Evolutionary conservation across 2,888 invertebrate genomes (phyloP).

Genomic region (Choristoneura rosaceana): DNA sequence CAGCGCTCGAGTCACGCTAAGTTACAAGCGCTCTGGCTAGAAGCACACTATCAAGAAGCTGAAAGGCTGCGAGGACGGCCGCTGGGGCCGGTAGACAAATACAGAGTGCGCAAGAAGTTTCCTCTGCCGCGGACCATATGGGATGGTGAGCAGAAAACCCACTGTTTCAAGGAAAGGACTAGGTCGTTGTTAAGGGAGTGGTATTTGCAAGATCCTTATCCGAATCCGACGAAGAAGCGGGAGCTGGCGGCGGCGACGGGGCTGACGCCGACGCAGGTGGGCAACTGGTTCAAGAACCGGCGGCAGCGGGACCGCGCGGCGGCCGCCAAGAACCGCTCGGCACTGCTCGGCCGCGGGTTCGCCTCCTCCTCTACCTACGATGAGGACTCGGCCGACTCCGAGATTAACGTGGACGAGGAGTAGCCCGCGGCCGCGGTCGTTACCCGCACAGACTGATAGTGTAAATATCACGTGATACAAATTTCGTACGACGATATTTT

Average conservation of each 20-base stretch:
- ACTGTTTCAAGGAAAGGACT: constrained; percentile 99
- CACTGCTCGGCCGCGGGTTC: constrained; percentile 79
- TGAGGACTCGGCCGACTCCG: constrained; percentile 82
- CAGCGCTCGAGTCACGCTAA: constrained; percentile 97
- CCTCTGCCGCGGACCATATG: constrained; percentile 99
- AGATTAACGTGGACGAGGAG: constrained; percentile 83
- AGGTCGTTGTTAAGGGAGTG: constrained; percentile 97
- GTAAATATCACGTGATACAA: constrained; percentile 59
- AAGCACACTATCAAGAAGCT: constrained; percentile 99
- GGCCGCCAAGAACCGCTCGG: constrained; percentile 98
- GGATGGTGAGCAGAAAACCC: constrained; percentile 99
- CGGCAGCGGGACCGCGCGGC: constrained; percentile 98
- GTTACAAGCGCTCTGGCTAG: constrained; percentile 97
- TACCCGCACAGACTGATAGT: constrained; percentile 61
- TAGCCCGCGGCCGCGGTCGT: constrained; percentile 54
- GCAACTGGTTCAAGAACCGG: constrained; percentile 99
- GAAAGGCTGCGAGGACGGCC: constrained; percentile 97
- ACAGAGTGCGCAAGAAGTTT: constrained; percentile 97
- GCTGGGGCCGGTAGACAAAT: constrained; percentile 92
- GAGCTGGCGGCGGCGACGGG: constrained; percentile 98
- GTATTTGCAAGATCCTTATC: constrained; percentile 99
- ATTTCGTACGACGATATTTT: constrained; percentile 45
- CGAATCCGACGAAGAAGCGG: constrained; percentile 97
- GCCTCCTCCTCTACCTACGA: constrained; percentile 83
- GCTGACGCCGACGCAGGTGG: constrained; percentile 96